These are phyloP conservation scores for Dolichallabes microphthalmus DNA, from an alignment of 2,113 vertebrate genomes.

Conservation along the genomic window DNA sequence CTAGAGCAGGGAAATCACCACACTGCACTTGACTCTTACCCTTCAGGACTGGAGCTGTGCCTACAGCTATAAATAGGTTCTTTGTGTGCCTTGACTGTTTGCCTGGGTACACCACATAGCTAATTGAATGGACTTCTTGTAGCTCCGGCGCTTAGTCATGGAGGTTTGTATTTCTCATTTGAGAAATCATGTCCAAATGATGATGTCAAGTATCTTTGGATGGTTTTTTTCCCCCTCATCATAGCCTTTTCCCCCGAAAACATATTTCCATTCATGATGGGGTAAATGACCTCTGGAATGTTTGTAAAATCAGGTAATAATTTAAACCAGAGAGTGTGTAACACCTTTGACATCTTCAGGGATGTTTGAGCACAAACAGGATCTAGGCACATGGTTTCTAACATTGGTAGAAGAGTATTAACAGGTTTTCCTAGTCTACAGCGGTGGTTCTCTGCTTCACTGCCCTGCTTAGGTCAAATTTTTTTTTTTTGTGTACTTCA, in stretches of 20 bases:
- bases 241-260: not conserved
- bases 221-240: not conserved
- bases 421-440: not conserved
- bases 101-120: not conserved
- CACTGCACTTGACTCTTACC: not conserved
- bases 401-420: not conserved
- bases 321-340: not conserved
- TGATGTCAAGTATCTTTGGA: not conserved
- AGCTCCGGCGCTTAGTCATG: not conserved
- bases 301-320: not conserved
- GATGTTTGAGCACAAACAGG: no score
- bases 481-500: not conserved
- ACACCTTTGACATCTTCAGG: not conserved
- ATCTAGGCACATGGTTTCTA: not conserved
- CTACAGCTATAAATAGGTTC: slow-evolving; percentile 12
- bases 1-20: not conserved
- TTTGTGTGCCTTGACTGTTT: slow-evolving; percentile 6
- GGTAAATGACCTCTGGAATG: not conserved
- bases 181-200: not conserved
- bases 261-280: not conserved
- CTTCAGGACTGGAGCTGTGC: not conserved
- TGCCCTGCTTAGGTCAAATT: not conserved
- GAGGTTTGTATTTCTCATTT: slow-evolving; percentile 1
- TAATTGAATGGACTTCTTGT: not conserved
- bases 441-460: not conserved